A percentile compares a stretch with the other conserved stretches of the same genome.
Conservation (phyloP, 2,888 invertebrate species). For the Trichopria drosophilae region DNA sequence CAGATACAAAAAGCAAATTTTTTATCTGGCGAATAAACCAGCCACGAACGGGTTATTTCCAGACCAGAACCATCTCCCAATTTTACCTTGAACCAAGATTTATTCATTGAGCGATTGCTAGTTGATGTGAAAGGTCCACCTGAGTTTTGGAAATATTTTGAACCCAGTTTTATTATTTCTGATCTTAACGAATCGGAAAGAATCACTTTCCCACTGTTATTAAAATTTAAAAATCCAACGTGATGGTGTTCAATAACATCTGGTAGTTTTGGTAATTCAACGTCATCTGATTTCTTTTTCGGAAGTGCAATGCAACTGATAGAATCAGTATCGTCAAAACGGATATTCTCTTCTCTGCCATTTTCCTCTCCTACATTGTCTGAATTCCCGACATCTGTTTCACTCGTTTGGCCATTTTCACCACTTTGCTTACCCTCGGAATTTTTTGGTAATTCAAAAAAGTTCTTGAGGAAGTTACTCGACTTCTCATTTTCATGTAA, state of each 20-base stretch:
- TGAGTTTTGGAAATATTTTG: constrained; percentile 4
- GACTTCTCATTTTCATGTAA: not conserved
- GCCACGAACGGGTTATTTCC: constrained; percentile 13
- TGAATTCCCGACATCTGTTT: no score
- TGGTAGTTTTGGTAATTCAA: no score
- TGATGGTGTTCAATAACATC: not conserved
- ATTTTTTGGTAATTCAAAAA: no score
- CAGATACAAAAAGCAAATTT: constrained; percentile 15
- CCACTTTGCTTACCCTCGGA: no score
- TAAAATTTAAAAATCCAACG: not conserved
- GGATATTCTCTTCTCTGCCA: no score
- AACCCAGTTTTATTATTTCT: constrained; percentile 9
- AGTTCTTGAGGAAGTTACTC: not conserved
- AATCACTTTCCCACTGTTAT: not conserved
- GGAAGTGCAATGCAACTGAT: no score
- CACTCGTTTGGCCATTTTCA: no score
- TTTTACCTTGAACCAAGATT: constrained; percentile 13
- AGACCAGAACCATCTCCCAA: constrained; percentile 9
- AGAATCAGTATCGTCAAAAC: no score
- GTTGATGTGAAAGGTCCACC: constrained; percentile 17
- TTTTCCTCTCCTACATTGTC: no score
- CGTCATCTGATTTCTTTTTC: no score
- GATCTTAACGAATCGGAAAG: not conserved
- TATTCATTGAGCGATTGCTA: constrained; percentile 17
- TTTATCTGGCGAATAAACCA: no score